These are phyloP conservation scores for Eupelmus urozonus DNA, from an alignment of 2,888 invertebrate species.

Conservation along the genomic window DNA sequence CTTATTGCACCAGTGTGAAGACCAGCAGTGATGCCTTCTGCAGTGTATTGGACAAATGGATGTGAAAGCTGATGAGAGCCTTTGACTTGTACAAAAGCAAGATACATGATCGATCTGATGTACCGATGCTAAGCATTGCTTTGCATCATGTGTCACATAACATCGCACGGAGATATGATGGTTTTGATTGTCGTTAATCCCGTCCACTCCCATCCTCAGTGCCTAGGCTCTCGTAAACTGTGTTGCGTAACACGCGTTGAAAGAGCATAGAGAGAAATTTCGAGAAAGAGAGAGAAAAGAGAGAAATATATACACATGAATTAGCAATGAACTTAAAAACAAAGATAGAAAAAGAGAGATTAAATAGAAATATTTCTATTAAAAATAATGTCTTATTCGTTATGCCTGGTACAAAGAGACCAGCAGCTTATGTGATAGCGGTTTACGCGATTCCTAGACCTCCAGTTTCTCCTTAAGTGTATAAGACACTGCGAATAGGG, in stretches of 20 bases:
- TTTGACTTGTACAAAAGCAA: constrained; percentile 72
- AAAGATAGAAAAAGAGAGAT: constrained; percentile 18
- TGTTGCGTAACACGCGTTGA: constrained; percentile 17
- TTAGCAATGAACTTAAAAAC: neutral
- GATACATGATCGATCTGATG: constrained; percentile 71
- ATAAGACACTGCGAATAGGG: constrained; percentile 24
- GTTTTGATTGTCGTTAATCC: constrained; percentile 75
- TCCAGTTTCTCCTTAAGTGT: constrained; percentile 61
- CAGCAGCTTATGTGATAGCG: constrained; percentile 37
- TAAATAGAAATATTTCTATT: neutral
- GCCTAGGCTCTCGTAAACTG: constrained; percentile 69
- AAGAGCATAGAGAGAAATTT: constrained; percentile 15
- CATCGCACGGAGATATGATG: constrained; percentile 76
- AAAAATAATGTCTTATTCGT: neutral
- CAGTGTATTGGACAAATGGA: constrained; percentile 64
- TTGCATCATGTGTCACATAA: constrained; percentile 75
- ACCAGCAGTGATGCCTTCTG: constrained; percentile 66
- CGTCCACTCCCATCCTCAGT: constrained; percentile 66
- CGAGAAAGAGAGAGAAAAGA: constrained; percentile 24
- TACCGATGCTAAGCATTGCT: constrained; percentile 73
- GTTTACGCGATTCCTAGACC: constrained; percentile 68
- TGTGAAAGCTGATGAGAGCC: constrained; percentile 63
- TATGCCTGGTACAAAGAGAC: neutral
- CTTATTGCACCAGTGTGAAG: constrained; percentile 70
- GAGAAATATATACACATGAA: neutral